Evolutionary conservation across 1,140 invertebrate species (phyloP), one percentile per base, ranked within the genome.

Genomic region (Drosophila cardini): DNA sequence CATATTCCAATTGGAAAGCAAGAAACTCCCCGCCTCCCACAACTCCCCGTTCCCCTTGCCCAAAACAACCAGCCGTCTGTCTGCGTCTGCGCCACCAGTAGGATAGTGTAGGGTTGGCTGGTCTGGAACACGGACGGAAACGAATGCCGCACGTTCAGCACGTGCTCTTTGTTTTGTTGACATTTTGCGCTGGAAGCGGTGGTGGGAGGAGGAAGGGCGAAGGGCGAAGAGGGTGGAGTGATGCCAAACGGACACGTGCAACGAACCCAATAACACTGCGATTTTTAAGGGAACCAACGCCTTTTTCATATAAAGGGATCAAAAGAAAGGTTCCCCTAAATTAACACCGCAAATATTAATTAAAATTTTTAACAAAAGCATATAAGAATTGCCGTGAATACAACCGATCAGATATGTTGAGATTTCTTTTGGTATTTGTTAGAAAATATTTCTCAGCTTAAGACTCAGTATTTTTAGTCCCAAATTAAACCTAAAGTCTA

Each of bases 81-180:
- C 36, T 58, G 61, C 69, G 68, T 63, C 40, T 72, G 73, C 76
- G 73, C 64, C 65, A 75, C 64, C 50, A 70, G 21, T 26, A 26
- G 21, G 21, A 5, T 26, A 26, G 5, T 8, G 16, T 53, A 40
- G 81, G 80, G 84, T 87, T 46, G 76, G 58, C 43, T 62, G 65
- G 58, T 26, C 42, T 65, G 58, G 45, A 64, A 84, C 21, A 26
- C 21, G 21, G 21, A 64, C 79, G 79, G 76, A 82, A 82, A 68
- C 72, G 30, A 43, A n/a, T 50, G 60, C 60, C 40, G 55, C 42
- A 42, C 45, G 34, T 32, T 36, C 42, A 32, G 7, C 84, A 89
- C 84, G 84, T 89, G 84, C 74, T 76, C 69, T 74, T 80, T 89
- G 76, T 80, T 89, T 89, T 87, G 84, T 90, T 89, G 85, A 89